Evolutionary conservation across 2,797 vertebrate genomes (phyloP).

Genomic region (Chromis chromis): DNA sequence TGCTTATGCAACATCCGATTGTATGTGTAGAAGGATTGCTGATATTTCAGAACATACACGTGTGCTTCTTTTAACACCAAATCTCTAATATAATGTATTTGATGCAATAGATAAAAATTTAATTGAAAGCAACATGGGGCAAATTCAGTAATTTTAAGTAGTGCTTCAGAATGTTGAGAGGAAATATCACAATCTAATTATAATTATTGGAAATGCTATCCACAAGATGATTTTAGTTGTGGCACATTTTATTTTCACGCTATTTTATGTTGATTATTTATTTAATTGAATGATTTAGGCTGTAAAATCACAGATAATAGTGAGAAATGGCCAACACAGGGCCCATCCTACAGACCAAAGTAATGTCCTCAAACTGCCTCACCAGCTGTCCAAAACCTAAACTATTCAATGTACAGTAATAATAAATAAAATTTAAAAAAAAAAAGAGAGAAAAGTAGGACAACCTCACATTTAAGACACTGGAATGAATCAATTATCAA

Average conservation of each 20-base stretch:
- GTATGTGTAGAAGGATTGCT: background rate
- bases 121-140: background rate
- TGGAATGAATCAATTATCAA: background rate
- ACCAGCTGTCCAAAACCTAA: background rate
- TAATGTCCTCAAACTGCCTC: background rate
- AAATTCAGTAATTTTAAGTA: background rate
- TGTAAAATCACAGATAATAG: too few species aligned
- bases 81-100: background rate
- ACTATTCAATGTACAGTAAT: background rate
- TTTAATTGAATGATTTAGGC: background rate
- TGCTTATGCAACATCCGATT: background rate
- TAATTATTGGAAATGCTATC: too few species aligned
- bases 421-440: background rate
- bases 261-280: background rate
- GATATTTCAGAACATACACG: background rate
- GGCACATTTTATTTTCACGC: background rate
- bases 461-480: background rate
- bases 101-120: background rate
- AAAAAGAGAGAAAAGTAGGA: background rate
- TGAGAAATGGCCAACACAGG: background rate
- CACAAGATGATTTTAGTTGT: background rate
- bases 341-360: background rate
- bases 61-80: background rate
- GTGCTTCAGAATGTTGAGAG: too few species aligned
- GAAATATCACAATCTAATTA: too few species aligned